Evolutionary conservation across 2,797 vertebrate genomes (phyloP).

Genomic region (Catostomus latipinnis): DNA sequence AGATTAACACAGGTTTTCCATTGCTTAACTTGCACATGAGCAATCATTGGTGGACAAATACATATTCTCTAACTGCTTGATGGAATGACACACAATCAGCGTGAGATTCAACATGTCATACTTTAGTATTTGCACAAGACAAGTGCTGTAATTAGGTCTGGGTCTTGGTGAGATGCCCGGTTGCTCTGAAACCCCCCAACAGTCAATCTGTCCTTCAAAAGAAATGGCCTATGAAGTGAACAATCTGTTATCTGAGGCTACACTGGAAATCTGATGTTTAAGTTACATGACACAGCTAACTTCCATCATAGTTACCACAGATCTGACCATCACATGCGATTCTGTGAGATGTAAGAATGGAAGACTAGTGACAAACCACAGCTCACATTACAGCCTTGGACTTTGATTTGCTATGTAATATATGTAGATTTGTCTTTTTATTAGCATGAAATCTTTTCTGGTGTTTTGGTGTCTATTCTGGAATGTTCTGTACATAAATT

Average conservation of each 20-base stretch:
- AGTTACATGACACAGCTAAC: neutral
- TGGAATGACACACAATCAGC: neutral
- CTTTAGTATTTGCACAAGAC: slow-evolving; percentile 3
- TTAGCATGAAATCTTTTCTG: no score
- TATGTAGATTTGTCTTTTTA: neutral
- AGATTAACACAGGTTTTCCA: no score
- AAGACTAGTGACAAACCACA: neutral
- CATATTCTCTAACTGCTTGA: no score
- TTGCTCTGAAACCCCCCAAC: slow-evolving; percentile 6
- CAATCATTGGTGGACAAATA: neutral
- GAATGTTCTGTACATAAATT: neutral
- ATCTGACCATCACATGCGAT: slow-evolving; percentile 7
- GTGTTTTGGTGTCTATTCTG: neutral
- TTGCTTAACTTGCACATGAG: no score
- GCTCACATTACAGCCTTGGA: neutral
- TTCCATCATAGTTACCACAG: neutral
- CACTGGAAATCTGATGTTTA: neutral
- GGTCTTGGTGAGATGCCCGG: neutral
- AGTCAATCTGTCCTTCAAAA: slow-evolving; percentile 8
- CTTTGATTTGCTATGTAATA: neutral
- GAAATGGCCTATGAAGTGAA: slow-evolving; percentile 11
- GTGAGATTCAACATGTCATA: slow-evolving; percentile 15
- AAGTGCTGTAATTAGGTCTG: slow-evolving; percentile 17
- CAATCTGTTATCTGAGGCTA: slow-evolving; percentile 15
- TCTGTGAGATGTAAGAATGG: neutral